phyloP scores from a whole-genome alignment of 1,140 invertebrate species.

The Trichogramma pretiosum region DNA sequence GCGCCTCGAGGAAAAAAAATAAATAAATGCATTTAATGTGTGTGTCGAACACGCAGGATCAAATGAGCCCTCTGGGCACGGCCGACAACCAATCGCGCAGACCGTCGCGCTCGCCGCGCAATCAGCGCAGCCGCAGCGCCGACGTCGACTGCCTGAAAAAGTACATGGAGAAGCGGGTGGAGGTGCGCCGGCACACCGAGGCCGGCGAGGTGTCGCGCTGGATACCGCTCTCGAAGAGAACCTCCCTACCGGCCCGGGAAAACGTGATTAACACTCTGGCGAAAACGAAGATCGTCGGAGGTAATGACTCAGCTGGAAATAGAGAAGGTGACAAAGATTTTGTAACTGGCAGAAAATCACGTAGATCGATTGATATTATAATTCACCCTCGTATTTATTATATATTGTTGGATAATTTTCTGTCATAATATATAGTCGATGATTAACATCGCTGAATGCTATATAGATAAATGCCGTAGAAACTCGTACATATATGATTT shows the following conservation, averaged over 20 bases:
- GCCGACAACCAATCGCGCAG: slow-evolving; percentile 25
- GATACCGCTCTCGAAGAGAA: slow-evolving; percentile 23
- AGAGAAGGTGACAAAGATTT: background rate
- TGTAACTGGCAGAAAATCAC: no score
- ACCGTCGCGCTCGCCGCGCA: slow-evolving; percentile 33
- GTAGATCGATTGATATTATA: no score
- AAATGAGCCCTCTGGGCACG: slow-evolving; percentile 29
- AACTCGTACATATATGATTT: no score
- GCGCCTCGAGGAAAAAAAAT: background rate
- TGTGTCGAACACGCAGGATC: slow-evolving; percentile 25
- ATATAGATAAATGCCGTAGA: no score
- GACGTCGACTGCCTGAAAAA: slow-evolving; percentile 36
- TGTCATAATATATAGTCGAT: no score
- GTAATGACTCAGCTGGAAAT: background rate
- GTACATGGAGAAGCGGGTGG: slow-evolving; percentile 31
- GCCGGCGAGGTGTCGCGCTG: slow-evolving; percentile 22
- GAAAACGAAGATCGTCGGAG: background rate
- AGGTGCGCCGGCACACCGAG: slow-evolving; percentile 32
- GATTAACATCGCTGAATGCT: no score
- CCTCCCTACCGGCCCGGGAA: slow-evolving; percentile 17
- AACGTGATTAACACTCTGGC: background rate
- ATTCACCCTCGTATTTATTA: no score
- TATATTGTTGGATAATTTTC: no score
- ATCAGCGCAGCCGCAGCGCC: slow-evolving; percentile 33
- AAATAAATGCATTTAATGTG: background rate